A percentile compares a stretch with the other conserved stretches of the same genome.
Evolutionary conservation across 2,113 vertebrate species (phyloP).

Genomic region (Platanista minor): DNA sequence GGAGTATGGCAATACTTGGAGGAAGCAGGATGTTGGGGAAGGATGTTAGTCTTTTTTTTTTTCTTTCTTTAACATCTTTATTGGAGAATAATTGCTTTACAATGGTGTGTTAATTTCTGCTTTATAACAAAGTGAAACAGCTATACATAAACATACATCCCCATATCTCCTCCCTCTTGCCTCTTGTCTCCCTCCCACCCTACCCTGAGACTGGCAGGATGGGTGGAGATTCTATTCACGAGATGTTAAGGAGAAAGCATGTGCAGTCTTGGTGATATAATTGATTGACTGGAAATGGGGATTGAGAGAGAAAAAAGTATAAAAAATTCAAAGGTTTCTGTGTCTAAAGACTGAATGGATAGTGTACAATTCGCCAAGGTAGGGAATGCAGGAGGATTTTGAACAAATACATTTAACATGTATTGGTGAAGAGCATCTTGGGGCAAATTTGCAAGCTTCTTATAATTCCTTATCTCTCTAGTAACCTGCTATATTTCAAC

Average conservation of each 20-base stretch:
- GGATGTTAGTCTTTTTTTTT: too few relatives aligned
- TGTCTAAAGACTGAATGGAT: background rate
- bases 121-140: too few relatives aligned
- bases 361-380: background rate
- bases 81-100: too few relatives aligned
- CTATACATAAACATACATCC: too few relatives aligned
- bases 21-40: background rate
- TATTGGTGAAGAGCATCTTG: background rate
- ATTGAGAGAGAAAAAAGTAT: background rate
- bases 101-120: too few relatives aligned
- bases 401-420: too few relatives aligned
- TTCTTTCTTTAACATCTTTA: too few relatives aligned
- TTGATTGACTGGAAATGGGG: background rate
- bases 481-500: background rate
- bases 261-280: background rate
- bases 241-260: background rate
- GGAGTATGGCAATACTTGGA: too few relatives aligned
- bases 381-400: background rate
- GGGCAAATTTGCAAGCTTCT: background rate
- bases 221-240: background rate
- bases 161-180: too few relatives aligned
- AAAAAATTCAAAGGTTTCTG: background rate
- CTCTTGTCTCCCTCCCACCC: too few relatives aligned
- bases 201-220: background rate
- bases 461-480: background rate